These are phyloP conservation scores for Misgurnus anguillicaudatus DNA, from an alignment of 2,113 vertebrate genomes.

Conservation along the genomic window DNA sequence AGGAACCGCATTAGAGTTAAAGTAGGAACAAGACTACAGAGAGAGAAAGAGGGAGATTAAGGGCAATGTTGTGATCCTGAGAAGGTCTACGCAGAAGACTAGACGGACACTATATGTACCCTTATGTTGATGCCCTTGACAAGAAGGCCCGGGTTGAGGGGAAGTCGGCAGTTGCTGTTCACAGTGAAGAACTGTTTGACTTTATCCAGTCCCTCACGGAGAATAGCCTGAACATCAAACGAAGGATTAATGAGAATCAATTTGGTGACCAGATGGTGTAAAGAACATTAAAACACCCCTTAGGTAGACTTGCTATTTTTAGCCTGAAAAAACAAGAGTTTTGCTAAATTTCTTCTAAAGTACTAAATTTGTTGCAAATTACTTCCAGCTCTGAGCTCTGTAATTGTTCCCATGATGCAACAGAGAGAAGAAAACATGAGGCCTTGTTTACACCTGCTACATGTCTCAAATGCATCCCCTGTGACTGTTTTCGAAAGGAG, in stretches of 20 bases:
- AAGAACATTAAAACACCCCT: background rate
- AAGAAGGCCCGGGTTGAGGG: conserved; percentile 89
- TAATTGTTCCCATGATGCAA: background rate
- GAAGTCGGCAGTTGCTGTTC: conserved; percentile 88
- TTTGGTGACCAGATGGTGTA: background rate
- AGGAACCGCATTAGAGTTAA: conserved; percentile 95
- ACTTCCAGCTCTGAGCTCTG: background rate
- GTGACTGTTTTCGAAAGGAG: too few species aligned
- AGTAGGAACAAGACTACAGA: conserved; percentile 91
- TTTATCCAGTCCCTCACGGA: conserved; percentile 84
- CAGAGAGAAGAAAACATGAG: background rate
- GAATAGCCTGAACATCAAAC: conserved; percentile 70
- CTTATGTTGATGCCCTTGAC: conserved; percentile 88
- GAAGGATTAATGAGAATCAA: conserved; percentile 11
- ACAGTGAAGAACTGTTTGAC: conserved; percentile 87
- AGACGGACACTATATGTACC: conserved; percentile 69
- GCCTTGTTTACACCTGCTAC: background rate
- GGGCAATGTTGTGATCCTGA: background rate
- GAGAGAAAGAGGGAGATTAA: background rate
- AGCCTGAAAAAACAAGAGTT: conserved; percentile 6
- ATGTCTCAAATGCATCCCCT: background rate
- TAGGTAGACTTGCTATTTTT: background rate
- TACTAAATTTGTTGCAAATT: background rate
- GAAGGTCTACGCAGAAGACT: background rate
- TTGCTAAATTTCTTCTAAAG: background rate